Evolutionary conservation across 2,797 vertebrate species (phyloP), one percentile per base, ranked within the genome.

Genomic region (Spea hammondii): DNA sequence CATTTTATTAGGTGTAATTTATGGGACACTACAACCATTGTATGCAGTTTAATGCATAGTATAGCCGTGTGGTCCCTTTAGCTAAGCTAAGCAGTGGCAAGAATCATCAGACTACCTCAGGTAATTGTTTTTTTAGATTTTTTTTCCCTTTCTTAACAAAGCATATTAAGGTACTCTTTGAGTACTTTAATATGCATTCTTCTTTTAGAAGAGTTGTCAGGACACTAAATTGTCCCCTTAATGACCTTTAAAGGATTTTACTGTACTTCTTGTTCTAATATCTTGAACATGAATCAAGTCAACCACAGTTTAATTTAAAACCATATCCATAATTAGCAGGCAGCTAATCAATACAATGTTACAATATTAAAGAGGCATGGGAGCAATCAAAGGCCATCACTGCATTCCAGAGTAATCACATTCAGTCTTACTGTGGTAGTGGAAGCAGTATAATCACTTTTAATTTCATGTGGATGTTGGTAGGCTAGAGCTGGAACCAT

Each of bases 311-410:
- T 80, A 44, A 80, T 80, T 80, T 80, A 71, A 59, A 71, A 70
- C 44, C 11, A n/a, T 64, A 80, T 80, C 67, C 74, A 80, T 80
- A 65, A 70, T 70, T 14, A 65, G 59, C 47, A 47, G 67, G 49
- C 72, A 76, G 67, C 10, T 65, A 71, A 70, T 80, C 73, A 76
- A 76, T 76, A 32, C 44, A 10, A 14, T 80, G 45, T 48, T 75
- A 48, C 65, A 74, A 70, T 74, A 79, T 79, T 74, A 64, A 79
- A 70, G 70, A 79, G 77, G 68, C 77, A 66, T 47, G 62, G 48
- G 77, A 50, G 14, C 70, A 79, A 65, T 79, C 8, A 79, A 14
- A 70, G 65, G 53, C 13, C 45, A 59, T 54, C 46, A 76, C 14
- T 32, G 64, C 45, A 67, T 57, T 69, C 10, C 32, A 54, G 48